Evolutionary conservation across 2,113 vertebrate species (phyloP), one percentile per base, ranked within the genome.

Genomic region (Scolopax mira): DNA sequence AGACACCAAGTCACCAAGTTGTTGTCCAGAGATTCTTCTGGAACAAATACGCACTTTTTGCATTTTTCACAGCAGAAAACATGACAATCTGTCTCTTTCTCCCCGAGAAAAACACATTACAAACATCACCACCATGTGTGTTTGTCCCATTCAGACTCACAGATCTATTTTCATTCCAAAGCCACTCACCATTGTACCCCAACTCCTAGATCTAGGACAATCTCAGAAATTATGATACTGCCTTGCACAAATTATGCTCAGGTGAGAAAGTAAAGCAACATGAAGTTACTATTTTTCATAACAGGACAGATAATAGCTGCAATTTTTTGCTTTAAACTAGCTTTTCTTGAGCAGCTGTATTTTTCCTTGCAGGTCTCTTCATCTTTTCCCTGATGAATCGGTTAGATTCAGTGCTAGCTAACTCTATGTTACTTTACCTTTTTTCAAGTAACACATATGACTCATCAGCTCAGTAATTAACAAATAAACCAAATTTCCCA

Each of bases 401-500:
- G 70, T 80, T 89, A 71, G n/a, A 64, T 72, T 90, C 48, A 51
- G 46, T 21, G 79, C 70, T 96, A 92, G 93, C 79, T 90, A 80
- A 92, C 44, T 52, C 62, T 88, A 85, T 52, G 87, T 78, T 91
- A 84, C 62, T 65, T 87, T 49, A 77, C 85, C 85, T 90, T 94
- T 74, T 94, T 96, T 85, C 82, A 93, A 89, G 87, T 18, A 30
- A 27, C 66, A 33, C 46, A 18, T 49, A 37, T 28, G 61, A 96
- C 48, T 96, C 91, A 94, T 73, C 81, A 93, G 69, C 86, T 93
- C 60, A 77, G 70, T 92, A 96, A 96, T 95, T 93, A 70, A 60
- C 30, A 92, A 95, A 91, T 80, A 94, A 90, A 79, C 35, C 80
- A 70, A 73, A 91, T 87, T 96, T 97, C 89, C 86, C 77, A 91